Base-by-base conservation (phyloP, 2,797 vertebrate species). In the Hydrolagus colliei region DNA sequence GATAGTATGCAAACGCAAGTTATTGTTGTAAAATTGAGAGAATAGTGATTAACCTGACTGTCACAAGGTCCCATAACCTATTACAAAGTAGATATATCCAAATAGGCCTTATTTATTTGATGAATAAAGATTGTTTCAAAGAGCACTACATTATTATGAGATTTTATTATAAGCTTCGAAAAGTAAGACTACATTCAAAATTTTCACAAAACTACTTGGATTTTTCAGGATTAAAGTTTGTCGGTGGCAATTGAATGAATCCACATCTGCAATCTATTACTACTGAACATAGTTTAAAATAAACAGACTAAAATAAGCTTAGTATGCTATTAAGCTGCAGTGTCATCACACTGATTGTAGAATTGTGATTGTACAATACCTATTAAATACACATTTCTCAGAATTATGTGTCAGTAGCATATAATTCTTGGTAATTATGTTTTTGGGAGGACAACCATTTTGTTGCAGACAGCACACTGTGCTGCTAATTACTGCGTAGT, bases 291-390 rank as follows among this genome's bases (percentile, higher is more conserved):
- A 67, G 12, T 18, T 79, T 67, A 3, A 80, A 77, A 52, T 52
- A 74, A 75, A 41, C 73, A 74, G 14, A 75, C 16, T 75, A 52
- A 75, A 75, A 75, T 18, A 52, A 13, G 35, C 73, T 41, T 75
- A 16, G 52, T 16, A 52, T 41, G 73, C 32, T 75, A 16, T 75
- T 41, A 41, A 75, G 14, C 73, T 35, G 13, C 14, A 41, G 52
- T 75, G 73, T 16, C 52, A 52, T 52, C 41, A 52, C 41, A 52
- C 1, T 52, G 73, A 18, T n/a, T 77, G 65, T 32, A 63, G 22
- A 79, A 65, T 79, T 27, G 61, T 80, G 78, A 67, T 80, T 80
- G 22, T 80, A 65, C 67, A 80, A 35, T 80, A 65, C 32, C 67
- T 13, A 67, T 80, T 22, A 65, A 80, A 9, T 35, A 14, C 32